Evolutionary conservation across 2,888 invertebrate genomes (phyloP), one percentile per base, ranked within the genome.

Genomic region (Drosophila dives): DNA sequence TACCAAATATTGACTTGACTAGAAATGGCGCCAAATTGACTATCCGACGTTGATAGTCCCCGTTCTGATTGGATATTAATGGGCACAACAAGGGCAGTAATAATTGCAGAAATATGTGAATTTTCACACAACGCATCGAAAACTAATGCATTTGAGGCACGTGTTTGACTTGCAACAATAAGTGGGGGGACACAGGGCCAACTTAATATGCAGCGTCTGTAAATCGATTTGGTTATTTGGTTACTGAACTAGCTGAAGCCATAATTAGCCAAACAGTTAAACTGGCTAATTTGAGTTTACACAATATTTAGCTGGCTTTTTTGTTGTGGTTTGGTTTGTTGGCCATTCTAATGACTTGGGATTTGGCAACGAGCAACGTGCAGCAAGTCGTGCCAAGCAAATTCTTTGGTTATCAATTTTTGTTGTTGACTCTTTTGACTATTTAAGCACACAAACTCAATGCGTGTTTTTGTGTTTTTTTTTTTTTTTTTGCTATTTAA

Each of bases 221-320:
- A 72, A 78, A 79, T 75, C 67, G 79, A 73, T 75, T 81, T 84
- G 64, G 74, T 60, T 61, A 68, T 68, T 68, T 65, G n/a, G 17
- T 56, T 71, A 72, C 80, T 71, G 4, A 72, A 76, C 78, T 64
- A 72, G 68, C 42, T 71, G 63, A 49, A 54, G 58, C 68, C 64
- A 77, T 80, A 86, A 86, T 86, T 86, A 81, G 86, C 62, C 61
- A 7, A 51, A 36, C 64, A 59, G 66, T 82, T 82, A 80, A 77
- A 61, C 62, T 53, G 81, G 63, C 75, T 86, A 75, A 85, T 85
- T 84, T 80, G 71, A 71, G 70, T 75, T 75, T 61, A 72, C 70
- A 71, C 63, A 78, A 61, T 71, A 65, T 42, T 67, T 55, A 48
- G 36, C 67, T 53, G 48, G 29, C 55, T 60, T 26, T 65, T 72